Evolutionary conservation across 2,797 vertebrate species (phyloP).

Genomic region (Gymnodraco acuticeps): DNA sequence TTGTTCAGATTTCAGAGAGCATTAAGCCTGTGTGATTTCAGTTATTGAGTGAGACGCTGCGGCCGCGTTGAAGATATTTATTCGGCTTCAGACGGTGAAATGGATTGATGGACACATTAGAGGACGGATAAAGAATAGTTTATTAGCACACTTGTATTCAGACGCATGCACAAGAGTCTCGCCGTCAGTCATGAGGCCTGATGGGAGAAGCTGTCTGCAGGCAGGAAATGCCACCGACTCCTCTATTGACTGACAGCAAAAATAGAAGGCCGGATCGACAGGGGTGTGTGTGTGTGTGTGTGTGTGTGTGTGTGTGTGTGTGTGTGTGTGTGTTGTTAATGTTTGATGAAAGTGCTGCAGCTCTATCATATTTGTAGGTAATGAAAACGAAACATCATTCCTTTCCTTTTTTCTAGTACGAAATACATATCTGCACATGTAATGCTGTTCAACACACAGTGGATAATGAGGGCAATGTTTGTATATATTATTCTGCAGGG

Average conservation of each 20-base stretch:
- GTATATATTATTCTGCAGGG: too few relatives aligned
- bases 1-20: slow-evolving; percentile 22
- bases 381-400: neutral
- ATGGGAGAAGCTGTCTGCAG: slow-evolving; percentile 74
- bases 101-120: slow-evolving; percentile 65
- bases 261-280: slow-evolving; percentile 41
- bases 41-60: slow-evolving; percentile 20
- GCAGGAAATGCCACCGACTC: slow-evolving; percentile 66
- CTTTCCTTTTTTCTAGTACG: neutral
- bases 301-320: slow-evolving; percentile 9
- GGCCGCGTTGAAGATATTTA: slow-evolving; percentile 48
- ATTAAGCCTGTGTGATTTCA: slow-evolving; percentile 19
- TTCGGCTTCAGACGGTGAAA: slow-evolving; percentile 45
- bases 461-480: too few relatives aligned
- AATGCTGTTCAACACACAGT: too few relatives aligned
- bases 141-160: slow-evolving; percentile 65
- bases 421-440: too few relatives aligned
- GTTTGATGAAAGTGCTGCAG: slow-evolving; percentile 23
- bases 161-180: slow-evolving; percentile 59
- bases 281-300: slow-evolving; percentile 10
- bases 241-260: slow-evolving; percentile 61
- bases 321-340: slow-evolving; percentile 28
- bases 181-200: slow-evolving; percentile 69
- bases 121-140: slow-evolving; percentile 61
- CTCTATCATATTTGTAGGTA: slow-evolving; percentile 23